phyloP scores from a whole-genome alignment of 2,797 vertebrate species.

The Sebastes steindachneri region DNA sequence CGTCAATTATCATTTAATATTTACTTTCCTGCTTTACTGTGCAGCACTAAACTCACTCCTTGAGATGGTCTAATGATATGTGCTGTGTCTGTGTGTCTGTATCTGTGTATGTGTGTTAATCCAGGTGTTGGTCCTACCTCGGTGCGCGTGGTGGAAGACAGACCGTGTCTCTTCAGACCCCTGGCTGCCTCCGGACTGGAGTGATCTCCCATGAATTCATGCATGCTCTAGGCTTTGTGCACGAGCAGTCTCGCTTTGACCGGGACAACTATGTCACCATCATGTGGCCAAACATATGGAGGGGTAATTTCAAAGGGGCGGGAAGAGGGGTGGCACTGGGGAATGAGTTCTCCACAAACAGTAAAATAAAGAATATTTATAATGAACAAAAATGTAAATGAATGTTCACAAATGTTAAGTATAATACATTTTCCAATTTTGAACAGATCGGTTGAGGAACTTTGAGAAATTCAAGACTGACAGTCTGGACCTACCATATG shows the following conservation, averaged over 20 bases:
- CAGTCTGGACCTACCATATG: conserved; percentile 86
- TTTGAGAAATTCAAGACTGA: conserved; percentile 89
- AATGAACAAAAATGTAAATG: not conserved
- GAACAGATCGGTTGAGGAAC: conserved; percentile 83
- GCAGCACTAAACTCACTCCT: not conserved
- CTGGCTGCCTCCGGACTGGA: conserved; percentile 84
- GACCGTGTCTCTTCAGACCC: conserved; percentile 85
- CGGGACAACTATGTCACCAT: conserved; percentile 90
- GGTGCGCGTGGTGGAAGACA: conserved; percentile 87
- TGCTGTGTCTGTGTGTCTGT: not conserved
- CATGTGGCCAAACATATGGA: conserved; percentile 89
- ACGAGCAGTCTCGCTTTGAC: conserved; percentile 90
- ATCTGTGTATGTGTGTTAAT: not conserved
- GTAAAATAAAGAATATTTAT: not conserved
- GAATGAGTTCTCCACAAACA: not conserved
- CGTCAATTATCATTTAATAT: not conserved
- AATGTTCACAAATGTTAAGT: not conserved
- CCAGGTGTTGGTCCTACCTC: conserved; percentile 87
- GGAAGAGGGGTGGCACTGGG: not conserved
- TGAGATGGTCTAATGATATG: not conserved
- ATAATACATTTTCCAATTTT: not conserved
- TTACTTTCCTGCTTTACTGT: not conserved
- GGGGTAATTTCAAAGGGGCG: conserved; percentile 78
- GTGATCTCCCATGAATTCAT: conserved; percentile 91
- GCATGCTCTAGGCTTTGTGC: conserved; percentile 90